Conservation (phyloP, 2,888 invertebrate genomes). For the Xestia sexstrigata region DNA sequence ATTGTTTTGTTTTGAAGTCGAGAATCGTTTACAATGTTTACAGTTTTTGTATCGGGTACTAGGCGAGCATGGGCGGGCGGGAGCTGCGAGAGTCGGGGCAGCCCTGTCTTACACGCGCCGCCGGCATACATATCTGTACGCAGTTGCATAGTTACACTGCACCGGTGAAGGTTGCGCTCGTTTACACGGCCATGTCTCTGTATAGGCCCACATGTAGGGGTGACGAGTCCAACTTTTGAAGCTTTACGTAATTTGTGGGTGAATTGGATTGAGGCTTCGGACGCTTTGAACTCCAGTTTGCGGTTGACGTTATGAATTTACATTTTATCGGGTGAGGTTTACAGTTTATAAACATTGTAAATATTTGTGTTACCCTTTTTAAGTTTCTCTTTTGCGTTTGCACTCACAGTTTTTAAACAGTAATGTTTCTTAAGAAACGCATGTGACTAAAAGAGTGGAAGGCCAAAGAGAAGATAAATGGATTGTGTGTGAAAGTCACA, state of each 20-base stretch:
- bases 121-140: constrained; percentile 66
- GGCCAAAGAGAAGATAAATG: no score
- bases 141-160: constrained; percentile 83
- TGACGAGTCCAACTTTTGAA: constrained; percentile 82
- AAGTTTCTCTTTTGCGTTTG: neutral
- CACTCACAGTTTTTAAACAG: neutral
- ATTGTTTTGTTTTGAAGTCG: constrained; percentile 21
- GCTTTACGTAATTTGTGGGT: constrained; percentile 87
- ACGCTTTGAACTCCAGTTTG: constrained; percentile 75
- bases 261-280: constrained; percentile 81
- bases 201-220: constrained; percentile 73
- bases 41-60: constrained; percentile 76
- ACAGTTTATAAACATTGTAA: constrained; percentile 24
- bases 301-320: constrained; percentile 74
- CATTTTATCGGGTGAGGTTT: constrained; percentile 58
- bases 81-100: constrained; percentile 67
- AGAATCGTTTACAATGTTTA: constrained; percentile 70
- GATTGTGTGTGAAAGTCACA: no score
- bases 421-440: neutral
- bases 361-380: constrained; percentile 13
- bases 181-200: constrained; percentile 77
- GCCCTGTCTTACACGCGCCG: constrained; percentile 84
- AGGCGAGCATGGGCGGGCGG: constrained; percentile 77
- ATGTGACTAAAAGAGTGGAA: no score
- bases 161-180: constrained; percentile 84